A percentile compares a stretch with the other conserved stretches of the same genome.
These are phyloP conservation scores for Pandion haliaetus DNA, from an alignment of 2,113 vertebrate genomes.

Conservation along the genomic window DNA sequence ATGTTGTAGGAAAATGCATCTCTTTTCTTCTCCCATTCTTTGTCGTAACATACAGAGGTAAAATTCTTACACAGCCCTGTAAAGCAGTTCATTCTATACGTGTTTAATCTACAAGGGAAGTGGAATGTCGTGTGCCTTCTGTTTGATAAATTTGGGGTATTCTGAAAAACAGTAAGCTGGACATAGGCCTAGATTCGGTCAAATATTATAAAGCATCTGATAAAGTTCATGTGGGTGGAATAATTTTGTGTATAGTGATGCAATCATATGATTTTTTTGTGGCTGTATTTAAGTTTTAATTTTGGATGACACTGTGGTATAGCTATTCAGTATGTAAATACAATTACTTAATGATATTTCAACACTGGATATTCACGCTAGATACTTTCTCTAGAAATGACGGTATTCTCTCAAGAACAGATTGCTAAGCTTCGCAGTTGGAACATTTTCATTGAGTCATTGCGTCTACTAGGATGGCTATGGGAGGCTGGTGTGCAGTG, in stretches of 20 bases:
- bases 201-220: not conserved
- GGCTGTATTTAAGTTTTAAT: not conserved
- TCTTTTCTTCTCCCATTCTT: not conserved
- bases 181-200: not conserved
- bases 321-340: not conserved
- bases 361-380: not conserved
- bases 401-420: not conserved
- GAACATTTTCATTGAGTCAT: not conserved
- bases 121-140: fast-evolving
- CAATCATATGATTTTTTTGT: not conserved
- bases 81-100: fast-evolving
- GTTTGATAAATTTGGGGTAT: not conserved
- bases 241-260: not conserved
- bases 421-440: not conserved
- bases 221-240: not conserved
- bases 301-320: not conserved
- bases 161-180: not conserved
- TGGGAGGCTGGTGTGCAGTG: not conserved
- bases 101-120: not conserved
- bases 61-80: not conserved
- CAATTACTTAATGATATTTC: not conserved
- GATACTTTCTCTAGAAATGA: not conserved
- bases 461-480: not conserved
- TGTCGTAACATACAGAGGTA: not conserved
- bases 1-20: not conserved